Base-by-base conservation (phyloP, 1,140 invertebrate genomes). In the Tribolium madens region DNA sequence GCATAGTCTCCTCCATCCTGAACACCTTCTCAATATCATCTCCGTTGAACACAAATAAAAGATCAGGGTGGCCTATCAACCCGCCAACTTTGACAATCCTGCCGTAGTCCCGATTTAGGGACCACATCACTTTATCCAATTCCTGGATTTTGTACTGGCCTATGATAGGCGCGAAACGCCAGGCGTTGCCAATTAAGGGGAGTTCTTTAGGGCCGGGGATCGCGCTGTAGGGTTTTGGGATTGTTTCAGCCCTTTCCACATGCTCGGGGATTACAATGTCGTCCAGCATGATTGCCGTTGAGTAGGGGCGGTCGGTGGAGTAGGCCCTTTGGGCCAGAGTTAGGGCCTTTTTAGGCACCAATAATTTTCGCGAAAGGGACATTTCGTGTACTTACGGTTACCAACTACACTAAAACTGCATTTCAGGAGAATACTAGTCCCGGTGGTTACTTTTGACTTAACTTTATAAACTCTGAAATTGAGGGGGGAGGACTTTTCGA, bases 121-220 rank as follows among this genome's bases (percentile, higher is more conserved):
- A 88, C 76, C 90, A 86, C 81, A 93, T 93, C 0, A 94, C 89
- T 85, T 93, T 92, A 83, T 94, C 93, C 15, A 95, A 85, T 73
- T 93, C 90, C 60, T 91, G 88, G 7, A 94, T 93, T 79, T 92
- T 90, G 78, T 93, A 94, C 9, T 91, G 88, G 92, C 91, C 91
- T 81, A 93, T 89, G 73, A 89, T 84, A 14, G 83, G 92, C 48
- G 94, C 90, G 85, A 95, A 94, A 77, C 93, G 86, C 93, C 93
- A 95, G 9, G 92, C 91, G 84, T 95, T 96, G 21, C 94, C 94
- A 13, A 95, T 85, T 3, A 95, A 26, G 0, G 94, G 94, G 71
- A 94, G 84, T 7, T 92, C 91, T 84, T 87, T 91, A 0, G 94
- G 94, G 17, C 94, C 94, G 2, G 94, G 94, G 73, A 96, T 91